These are phyloP conservation scores for Xenops minutus DNA, from an alignment of 2,797 vertebrate genomes.

Conservation along the genomic window DNA sequence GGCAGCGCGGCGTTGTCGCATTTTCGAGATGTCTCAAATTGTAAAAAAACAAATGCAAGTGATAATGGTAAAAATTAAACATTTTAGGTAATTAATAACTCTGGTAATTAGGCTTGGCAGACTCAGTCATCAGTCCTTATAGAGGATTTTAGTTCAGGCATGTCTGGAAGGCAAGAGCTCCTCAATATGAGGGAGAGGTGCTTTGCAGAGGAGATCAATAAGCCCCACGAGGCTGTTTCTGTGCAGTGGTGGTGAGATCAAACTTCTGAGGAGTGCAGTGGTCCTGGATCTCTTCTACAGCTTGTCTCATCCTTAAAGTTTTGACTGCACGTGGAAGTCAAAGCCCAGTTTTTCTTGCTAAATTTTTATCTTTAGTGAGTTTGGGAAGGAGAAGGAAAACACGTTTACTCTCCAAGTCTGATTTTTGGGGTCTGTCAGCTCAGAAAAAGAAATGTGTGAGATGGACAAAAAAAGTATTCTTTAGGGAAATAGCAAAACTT, in stretches of 20 bases:
- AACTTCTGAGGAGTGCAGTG: neutral
- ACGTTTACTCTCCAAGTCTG: neutral
- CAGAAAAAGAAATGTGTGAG: neutral
- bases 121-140: neutral
- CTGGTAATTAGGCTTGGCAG: neutral
- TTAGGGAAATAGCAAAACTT: neutral
- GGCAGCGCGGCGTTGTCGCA: neutral
- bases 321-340: neutral
- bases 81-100: conserved; percentile 54
- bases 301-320: neutral
- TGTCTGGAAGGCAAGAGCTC: neutral
- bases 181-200: neutral
- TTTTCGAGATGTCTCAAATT: conserved; percentile 6
- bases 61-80: conserved; percentile 34
- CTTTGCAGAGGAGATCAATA: neutral
- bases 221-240: neutral
- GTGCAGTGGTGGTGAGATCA: neutral
- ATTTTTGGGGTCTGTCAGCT: neutral
- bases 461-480: neutral
- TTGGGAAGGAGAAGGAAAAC: neutral
- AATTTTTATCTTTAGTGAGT: neutral
- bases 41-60: neutral
- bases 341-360: neutral
- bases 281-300: neutral
- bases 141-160: neutral